Percentiles rank a stretch among this genome's conserved stretches.
Evolutionary conservation across 2,888 invertebrate species (phyloP).

Genomic region (Hedya salicella): DNA sequence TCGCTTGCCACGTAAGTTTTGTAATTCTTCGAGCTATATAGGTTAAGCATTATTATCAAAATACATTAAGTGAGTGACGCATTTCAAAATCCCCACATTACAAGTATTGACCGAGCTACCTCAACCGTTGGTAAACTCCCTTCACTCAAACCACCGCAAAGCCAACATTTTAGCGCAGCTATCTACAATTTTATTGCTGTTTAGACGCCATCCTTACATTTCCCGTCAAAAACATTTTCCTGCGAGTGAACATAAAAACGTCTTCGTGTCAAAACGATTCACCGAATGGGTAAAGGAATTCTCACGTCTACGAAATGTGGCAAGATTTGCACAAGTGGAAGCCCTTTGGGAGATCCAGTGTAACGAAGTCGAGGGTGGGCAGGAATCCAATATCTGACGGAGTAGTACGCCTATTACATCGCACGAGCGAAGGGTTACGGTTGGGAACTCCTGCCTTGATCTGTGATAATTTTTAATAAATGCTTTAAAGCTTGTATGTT

Average conservation of each 20-base stretch:
- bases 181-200: conserved; percentile 47
- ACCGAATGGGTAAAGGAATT: conserved; percentile 60
- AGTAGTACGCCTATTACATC: conserved; percentile 35
- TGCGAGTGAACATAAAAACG: conserved; percentile 66
- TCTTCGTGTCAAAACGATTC: conserved; percentile 63
- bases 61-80: background rate
- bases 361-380: conserved; percentile 43
- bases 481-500: conserved; percentile 7
- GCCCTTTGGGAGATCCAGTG: conserved; percentile 53
- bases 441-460: conserved; percentile 19
- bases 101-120: conserved; percentile 8
- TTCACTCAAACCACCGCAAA: conserved; percentile 19
- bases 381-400: conserved; percentile 56
- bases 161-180: conserved; percentile 33
- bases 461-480: conserved; percentile 31
- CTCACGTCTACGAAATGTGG: conserved; percentile 61
- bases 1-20: too few relatives aligned
- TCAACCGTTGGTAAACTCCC: conserved; percentile 28
- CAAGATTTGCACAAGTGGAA: conserved; percentile 64
- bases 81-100: conserved; percentile 3
- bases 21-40: too few relatives aligned
- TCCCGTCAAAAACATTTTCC: conserved; percentile 59
- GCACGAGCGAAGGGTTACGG: conserved; percentile 27
- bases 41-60: too few relatives aligned
- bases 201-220: conserved; percentile 54